Percentiles rank a stretch among this genome's conserved stretches.
These are phyloP conservation scores for Tetranychus cinnabarinus DNA, from an alignment of 1,140 invertebrate species.

Conservation along the genomic window DNA sequence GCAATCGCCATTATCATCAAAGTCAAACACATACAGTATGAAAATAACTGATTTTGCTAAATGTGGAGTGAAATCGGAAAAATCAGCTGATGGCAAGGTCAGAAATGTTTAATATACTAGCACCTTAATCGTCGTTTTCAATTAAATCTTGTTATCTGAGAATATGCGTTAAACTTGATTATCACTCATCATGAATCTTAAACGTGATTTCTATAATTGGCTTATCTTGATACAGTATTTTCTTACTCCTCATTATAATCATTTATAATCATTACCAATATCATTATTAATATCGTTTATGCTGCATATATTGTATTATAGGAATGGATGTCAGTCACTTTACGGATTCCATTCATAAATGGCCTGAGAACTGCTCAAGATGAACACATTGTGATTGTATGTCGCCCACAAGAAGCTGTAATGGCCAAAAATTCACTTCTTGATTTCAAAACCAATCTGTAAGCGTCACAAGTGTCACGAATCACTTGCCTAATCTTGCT, in stretches of 20 bases:
- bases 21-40: neutral
- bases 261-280: neutral
- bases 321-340: slow-evolving; percentile 26
- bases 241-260: no score
- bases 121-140: no score
- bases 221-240: no score
- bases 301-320: neutral
- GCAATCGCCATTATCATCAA: neutral
- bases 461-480: slow-evolving; percentile 1
- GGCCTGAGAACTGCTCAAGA: slow-evolving; percentile 36
- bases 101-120: no score
- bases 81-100: neutral
- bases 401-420: slow-evolving; percentile 31
- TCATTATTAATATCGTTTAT: neutral
- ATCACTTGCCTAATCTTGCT: neutral
- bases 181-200: no score
- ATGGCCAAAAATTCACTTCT: slow-evolving; percentile 29
- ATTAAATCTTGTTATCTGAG: no score
- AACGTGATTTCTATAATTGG: no score
- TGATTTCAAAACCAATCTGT: slow-evolving; percentile 16
- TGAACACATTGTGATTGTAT: slow-evolving; percentile 32
- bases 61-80: slow-evolving; percentile 2
- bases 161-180: no score
- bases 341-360: slow-evolving; percentile 32
- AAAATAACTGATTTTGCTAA: neutral